A percentile compares a stretch with the other conserved stretches of the same genome.
These are phyloP conservation scores for Cyclophora punctaria DNA, from an alignment of 2,888 invertebrate species.

Conservation along the genomic window DNA sequence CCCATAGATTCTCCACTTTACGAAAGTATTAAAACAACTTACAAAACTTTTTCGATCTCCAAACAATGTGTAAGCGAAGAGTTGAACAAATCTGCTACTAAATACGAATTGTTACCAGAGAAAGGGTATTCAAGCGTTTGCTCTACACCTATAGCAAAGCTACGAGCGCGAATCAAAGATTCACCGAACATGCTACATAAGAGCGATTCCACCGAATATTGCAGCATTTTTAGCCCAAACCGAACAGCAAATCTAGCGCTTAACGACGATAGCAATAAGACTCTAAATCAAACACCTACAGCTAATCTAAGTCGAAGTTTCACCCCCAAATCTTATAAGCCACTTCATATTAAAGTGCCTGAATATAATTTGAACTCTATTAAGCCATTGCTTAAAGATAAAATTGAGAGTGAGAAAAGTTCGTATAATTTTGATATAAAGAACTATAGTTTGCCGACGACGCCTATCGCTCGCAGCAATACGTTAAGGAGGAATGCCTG, in stretches of 20 bases:
- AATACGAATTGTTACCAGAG: constrained; percentile 40
- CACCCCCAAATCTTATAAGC: constrained; percentile 65
- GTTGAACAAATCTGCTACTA: constrained; percentile 15
- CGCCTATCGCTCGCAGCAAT: constrained; percentile 72
- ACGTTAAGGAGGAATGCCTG: constrained; percentile 72
- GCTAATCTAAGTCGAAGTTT: constrained; percentile 61
- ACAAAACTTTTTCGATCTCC: constrained; percentile 22
- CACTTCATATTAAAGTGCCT: constrained; percentile 64
- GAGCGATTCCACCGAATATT: constrained; percentile 70
- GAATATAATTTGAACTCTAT: constrained; percentile 57
- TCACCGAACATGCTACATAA: constrained; percentile 52
- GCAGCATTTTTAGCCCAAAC: constrained; percentile 64
- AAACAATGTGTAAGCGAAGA: constrained; percentile 45
- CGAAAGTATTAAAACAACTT: constrained; percentile 42
- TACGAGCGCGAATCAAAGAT: constrained; percentile 49
- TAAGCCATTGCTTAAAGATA: constrained; percentile 47
- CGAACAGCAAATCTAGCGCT: constrained; percentile 34
- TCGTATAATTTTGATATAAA: constrained; percentile 68
- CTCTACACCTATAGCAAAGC: constrained; percentile 57
- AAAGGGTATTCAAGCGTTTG: constrained; percentile 55
- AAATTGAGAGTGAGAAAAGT: constrained; percentile 34
- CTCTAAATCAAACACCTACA: constrained; percentile 35
- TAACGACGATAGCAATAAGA: constrained; percentile 37
- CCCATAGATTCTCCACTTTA: constrained; percentile 45
- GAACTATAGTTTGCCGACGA: constrained; percentile 65